These are phyloP conservation scores for Siphonodentalium dalli DNA, from an alignment of 2,888 invertebrate species.

Conservation along the genomic window DNA sequence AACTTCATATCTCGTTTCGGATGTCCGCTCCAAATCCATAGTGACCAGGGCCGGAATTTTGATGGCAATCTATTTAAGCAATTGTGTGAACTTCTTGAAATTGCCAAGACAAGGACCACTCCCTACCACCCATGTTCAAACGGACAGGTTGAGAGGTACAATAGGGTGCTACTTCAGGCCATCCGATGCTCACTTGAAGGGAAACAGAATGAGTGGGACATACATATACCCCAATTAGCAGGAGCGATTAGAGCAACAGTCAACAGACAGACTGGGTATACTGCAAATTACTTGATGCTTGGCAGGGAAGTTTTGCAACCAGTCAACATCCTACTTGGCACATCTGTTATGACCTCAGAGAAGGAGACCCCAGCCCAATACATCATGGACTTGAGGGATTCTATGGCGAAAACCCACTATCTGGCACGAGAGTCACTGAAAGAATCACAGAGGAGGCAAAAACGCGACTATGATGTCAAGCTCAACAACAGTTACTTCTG, in stretches of 20 bases:
- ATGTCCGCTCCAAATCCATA: conserved; percentile 8
- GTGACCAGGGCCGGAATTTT: conserved; percentile 17
- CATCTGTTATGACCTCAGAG: no score
- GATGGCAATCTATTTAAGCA: conserved; percentile 8
- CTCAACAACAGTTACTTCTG: background rate
- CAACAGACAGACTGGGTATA: no score
- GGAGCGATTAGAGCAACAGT: conserved; percentile 14
- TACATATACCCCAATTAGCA: conserved; percentile 9
- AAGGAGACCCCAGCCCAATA: no score
- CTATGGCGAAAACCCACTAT: no score
- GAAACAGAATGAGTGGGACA: conserved; percentile 11
- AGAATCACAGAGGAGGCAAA: background rate
- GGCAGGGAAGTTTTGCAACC: no score
- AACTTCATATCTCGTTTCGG: conserved; percentile 6
- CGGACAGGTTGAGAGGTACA: conserved; percentile 20
- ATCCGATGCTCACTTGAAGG: conserved; percentile 7
- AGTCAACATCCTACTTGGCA: no score
- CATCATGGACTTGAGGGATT: no score
- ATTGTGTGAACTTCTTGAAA: conserved; percentile 1
- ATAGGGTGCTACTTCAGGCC: conserved; percentile 2
- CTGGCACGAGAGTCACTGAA: background rate
- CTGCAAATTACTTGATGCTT: no score
- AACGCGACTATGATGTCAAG: background rate
- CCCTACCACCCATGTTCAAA: conserved; percentile 7
- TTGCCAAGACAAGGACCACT: background rate